phyloP scores from a whole-genome alignment of 2,888 invertebrate species.

The Troilus luridus region DNA sequence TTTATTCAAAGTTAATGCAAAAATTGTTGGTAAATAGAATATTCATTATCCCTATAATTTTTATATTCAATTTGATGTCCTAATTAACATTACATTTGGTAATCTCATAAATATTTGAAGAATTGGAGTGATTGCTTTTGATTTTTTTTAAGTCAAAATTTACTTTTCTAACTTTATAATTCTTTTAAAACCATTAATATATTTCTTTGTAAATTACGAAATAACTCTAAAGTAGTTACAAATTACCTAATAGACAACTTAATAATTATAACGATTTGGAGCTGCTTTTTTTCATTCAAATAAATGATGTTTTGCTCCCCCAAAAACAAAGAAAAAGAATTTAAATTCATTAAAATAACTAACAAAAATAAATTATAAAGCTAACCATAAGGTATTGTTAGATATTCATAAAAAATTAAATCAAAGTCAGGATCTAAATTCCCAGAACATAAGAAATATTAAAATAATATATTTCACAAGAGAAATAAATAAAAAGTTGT shows the following conservation, averaged over 20 bases:
- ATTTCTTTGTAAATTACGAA: neutral
- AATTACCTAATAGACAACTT: neutral
- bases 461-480: neutral
- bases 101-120: neutral
- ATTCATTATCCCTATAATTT: neutral
- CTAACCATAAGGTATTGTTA: neutral
- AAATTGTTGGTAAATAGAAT: neutral
- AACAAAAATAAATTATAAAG: neutral
- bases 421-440: neutral
- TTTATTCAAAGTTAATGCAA: neutral
- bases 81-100: neutral
- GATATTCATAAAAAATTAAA: neutral
- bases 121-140: neutral
- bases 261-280: neutral
- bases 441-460: neutral
- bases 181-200: neutral
- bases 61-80: neutral
- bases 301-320: neutral
- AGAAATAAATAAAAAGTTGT: neutral
- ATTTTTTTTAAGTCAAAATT: neutral
- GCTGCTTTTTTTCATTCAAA: neutral
- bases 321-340: neutral
- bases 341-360: slow-evolving; percentile 12
- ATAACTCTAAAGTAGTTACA: neutral
- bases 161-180: neutral